phyloP scores from a whole-genome alignment of 37 sponge, comb jelly and placozoan species.

The Halisarca cf. caerulea region DNA sequence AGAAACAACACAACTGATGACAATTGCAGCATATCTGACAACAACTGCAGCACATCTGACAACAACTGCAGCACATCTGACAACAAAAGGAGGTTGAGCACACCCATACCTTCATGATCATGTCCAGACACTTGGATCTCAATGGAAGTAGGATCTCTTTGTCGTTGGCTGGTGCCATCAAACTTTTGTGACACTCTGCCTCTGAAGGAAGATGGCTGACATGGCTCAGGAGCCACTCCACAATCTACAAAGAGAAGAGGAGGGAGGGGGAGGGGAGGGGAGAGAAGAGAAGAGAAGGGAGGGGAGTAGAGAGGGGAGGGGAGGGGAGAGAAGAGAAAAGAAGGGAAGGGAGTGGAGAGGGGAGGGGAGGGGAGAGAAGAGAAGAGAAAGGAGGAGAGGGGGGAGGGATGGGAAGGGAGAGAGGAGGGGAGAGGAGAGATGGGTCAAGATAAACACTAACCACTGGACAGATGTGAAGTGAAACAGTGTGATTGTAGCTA shows the following conservation, averaged over 20 bases:
- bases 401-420: too few relatives aligned
- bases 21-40: not conserved
- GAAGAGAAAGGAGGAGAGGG: too few relatives aligned
- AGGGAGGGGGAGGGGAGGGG: not conserved
- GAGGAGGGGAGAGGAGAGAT: too few relatives aligned
- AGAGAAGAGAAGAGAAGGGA: too few relatives aligned
- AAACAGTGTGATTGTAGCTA: too few relatives aligned
- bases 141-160: slow-evolving; percentile 78
- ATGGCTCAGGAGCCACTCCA: slow-evolving; percentile 95
- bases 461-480: too few relatives aligned
- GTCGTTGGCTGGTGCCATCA: slow-evolving; percentile 76
- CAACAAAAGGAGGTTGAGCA: not conserved
- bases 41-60: too few relatives aligned
- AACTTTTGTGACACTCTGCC: slow-evolving; percentile 92
- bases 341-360: too few relatives aligned
- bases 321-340: too few relatives aligned
- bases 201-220: slow-evolving; percentile 92
- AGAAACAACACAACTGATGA: not conserved
- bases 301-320: too few relatives aligned
- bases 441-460: too few relatives aligned
- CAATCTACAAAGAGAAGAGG: slow-evolving; percentile 52
- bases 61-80: not conserved
- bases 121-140: slow-evolving; percentile 87
- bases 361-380: too few relatives aligned
- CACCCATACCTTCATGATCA: slow-evolving; percentile 85